Evolutionary conservation across 2,113 vertebrate species (phyloP).

Genomic region (Micronycteris hirsuta): DNA sequence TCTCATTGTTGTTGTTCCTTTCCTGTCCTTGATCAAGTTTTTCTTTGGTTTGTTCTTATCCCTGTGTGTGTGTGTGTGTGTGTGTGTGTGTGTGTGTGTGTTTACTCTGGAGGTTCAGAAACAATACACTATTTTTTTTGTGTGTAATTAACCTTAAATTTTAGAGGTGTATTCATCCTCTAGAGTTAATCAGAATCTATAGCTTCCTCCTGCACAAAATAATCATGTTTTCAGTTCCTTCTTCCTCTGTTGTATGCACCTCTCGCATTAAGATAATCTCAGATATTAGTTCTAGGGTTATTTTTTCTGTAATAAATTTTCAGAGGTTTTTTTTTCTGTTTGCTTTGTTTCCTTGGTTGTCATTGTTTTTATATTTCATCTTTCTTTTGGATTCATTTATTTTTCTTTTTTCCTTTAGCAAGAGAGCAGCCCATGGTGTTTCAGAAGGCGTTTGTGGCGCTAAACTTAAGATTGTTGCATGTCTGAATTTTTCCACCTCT

Average conservation of each 20-base stretch:
- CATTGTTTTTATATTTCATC: neutral
- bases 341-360: neutral
- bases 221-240: neutral
- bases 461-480: neutral
- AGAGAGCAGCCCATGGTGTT: neutral
- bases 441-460: neutral
- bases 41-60: conserved; percentile 25
- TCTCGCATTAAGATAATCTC: neutral
- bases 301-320: neutral
- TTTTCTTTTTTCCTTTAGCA: neutral
- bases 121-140: neutral
- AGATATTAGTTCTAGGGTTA: neutral
- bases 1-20: neutral
- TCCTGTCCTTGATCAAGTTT: neutral
- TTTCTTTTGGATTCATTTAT: neutral
- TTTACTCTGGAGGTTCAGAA: neutral
- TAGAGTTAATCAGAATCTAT: neutral
- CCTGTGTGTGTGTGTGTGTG: too few relatives aligned
- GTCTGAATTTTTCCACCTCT: neutral
- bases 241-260: neutral
- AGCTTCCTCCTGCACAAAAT: neutral
- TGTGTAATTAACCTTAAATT: neutral
- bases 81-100: neutral
- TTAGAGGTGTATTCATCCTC: neutral
- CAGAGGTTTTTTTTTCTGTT: neutral